Base-by-base conservation (phyloP, 2,113 vertebrate genomes). In the Nothobranchius kuhntae region DNA sequence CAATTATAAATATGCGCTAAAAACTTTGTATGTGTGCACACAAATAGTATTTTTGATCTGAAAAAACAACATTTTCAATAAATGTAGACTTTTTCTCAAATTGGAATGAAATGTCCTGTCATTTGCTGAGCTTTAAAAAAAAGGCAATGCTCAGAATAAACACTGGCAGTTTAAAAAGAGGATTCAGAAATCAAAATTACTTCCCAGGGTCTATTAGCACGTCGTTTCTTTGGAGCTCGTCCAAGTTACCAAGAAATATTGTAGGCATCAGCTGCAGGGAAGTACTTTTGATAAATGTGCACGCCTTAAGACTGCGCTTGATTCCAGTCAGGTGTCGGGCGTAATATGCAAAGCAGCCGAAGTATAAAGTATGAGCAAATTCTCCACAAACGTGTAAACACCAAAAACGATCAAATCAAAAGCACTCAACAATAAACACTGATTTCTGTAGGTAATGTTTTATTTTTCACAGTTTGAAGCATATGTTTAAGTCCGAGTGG, bases 221-320 rank as follows among this genome's bases (percentile, higher is more conserved):
- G 84, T 86, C 61, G 72, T 68, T 82, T 82, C 61, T 82, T 67
- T 91, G 86, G 83, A 88, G 14, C 55, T 71, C 74, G 61, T 83
- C 87, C 83, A 86, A 84, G 74, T 83, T 86, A 85, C 86, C 86
- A 85, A n/a, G 67, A 78, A 75, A 81, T 83, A 88, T 88, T 79
- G 73, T 46, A 78, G 69, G 86, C 77, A 85, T 87, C 82, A 65
- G 73, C 70, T 77, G 79, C 65, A 77, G 84, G 71, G 86, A 89
- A 76, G 78, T 89, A 72, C 76, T 81, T 62, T 62, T 89, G 82
- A 86, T 85, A 59, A 89, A 89, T 85, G 82, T 73, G 17, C 63
- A 2, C 53, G 73, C 59, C 79, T 82, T 65, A 59, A 86, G 77
- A 84, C 71, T 74, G 82, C 67, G 48, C 63, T 65, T 3, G 9